Evolutionary conservation across 2,888 invertebrate genomes (phyloP), one percentile per base, ranked within the genome.

Genomic region (Tridacna crocea): DNA sequence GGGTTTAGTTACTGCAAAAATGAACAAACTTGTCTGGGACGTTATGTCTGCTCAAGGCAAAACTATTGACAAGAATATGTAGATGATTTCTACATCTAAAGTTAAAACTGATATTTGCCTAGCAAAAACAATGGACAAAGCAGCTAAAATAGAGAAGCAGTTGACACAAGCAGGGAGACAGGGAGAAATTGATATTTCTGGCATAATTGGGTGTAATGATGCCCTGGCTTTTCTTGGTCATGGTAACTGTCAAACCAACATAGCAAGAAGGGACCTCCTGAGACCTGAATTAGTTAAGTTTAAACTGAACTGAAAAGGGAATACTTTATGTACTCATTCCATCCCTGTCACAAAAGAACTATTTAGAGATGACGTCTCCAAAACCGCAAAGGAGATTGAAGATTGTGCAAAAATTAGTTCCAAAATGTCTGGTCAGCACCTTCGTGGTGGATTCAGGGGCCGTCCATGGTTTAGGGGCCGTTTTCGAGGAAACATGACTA

Each of bases 391-490:
- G 15, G 63, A 63, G 12, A 63, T 63, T 26, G 63, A 63, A 24
- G 63, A 63, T 24, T 63, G 63, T 63, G 63, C 63, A 22, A 63
- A 63, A 24, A 22, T 63, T 24, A 63, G 63, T 26, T 63, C 24
- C 4, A 63, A 60, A 24, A 63, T 63, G 63, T 63, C 63, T 11
- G 63, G 63, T 63, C 63, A 63, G 15, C 24, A 63, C 13, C 10
- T 24, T 24, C 63, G 24, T 4, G 17, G 63, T 6, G 12, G 63
- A n/a, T 60, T 60, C 22, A 60, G 60, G 22, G 60, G 60, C n/a
- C 60, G 60, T 11, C 60, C 60, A 60, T 60, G 22, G 6, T 63
- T 63, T 26, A 63, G 63, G 24, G 63, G 63, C n/a, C 10, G 24
- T 13, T 60, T 60, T 60, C 17, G 60, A 60, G 10, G n/a, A 60